Evolutionary conservation across 2,113 vertebrate species (phyloP), one percentile per base, ranked within the genome.

Genomic region (Hypocryptadius cinnamomeus): DNA sequence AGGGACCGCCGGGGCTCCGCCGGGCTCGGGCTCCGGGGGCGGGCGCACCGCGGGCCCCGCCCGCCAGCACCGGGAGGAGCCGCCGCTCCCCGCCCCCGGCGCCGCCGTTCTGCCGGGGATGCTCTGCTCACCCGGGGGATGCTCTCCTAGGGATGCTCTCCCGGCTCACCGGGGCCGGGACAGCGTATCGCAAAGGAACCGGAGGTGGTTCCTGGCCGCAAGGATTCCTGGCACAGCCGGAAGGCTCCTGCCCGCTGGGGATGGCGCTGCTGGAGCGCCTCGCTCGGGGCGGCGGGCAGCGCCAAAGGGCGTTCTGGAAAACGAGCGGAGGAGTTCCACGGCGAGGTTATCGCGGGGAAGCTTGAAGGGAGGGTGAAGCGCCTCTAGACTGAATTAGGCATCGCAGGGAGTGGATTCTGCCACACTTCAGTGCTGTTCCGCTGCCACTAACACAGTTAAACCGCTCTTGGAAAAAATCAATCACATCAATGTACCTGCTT

Each of bases 271-370:
- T 3, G 3, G 27, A 1, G 69, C 11, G 15, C 4, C 6, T 5
- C 21, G 27, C 45, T 30, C 7, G 4, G 1, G 5, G 77, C 54
- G 3, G 65, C 11, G 0, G 57, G 57, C 50, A 13, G 13, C 20
- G 50, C 23, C 17, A 4, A 6, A 30, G 23, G 27, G 27, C 12
- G 18, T 4, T 33, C 61, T 74, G 91, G 31, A 16, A 76, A 54
- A 42, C 20, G 4, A 60, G 70, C 8, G 10, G 25, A 25, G 80
- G 28, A 10, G 1, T 30, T 19, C 11, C 8, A 5, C 42, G 4
- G 50, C 28, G 2, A 12, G 42, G 3, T 12, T 11, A 4, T 3
- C 2, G 20, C 11, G 47, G 40, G 3, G 1, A 18, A 40, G 8
- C 24, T 7, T 18, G 35, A 2, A 18, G 44, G 33, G 23, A 37